phyloP scores from a whole-genome alignment of 2,797 vertebrate genomes.

The Thamnophis elegans region DNA sequence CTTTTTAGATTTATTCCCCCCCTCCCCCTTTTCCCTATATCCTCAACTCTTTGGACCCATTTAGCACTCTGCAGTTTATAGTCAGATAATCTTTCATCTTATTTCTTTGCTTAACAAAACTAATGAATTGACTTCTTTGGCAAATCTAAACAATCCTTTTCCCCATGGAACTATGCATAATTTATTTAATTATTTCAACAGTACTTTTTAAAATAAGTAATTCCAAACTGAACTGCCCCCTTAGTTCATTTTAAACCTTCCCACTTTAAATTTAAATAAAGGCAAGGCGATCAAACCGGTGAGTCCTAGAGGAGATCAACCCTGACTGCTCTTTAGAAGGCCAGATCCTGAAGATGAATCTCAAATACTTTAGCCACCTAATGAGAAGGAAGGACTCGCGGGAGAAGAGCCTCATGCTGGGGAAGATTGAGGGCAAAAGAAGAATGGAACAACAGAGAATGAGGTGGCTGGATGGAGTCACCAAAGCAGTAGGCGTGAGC shows the following conservation, averaged over 20 bases:
- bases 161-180: background rate
- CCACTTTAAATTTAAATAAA: background rate
- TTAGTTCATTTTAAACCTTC: background rate
- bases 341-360: no score
- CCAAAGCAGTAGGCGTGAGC: no score
- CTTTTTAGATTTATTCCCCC: background rate
- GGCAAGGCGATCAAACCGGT: no score
- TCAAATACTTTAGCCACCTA: no score
- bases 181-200: background rate
- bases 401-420: no score
- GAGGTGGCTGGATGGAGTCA: no score
- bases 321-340: no score
- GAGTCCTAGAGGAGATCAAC: no score
- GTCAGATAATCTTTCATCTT: background rate
- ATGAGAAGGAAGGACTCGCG: no score
- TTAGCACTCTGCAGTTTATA: background rate
- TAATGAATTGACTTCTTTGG: background rate
- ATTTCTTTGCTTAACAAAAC: background rate
- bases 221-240: background rate
- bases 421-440: no score
- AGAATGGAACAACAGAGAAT: no score
- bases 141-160: background rate
- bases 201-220: background rate
- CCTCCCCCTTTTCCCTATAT: background rate
- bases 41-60: background rate